Evolutionary conservation across 2,888 invertebrate species (phyloP).

Genomic region (Nemurella pictetii): DNA sequence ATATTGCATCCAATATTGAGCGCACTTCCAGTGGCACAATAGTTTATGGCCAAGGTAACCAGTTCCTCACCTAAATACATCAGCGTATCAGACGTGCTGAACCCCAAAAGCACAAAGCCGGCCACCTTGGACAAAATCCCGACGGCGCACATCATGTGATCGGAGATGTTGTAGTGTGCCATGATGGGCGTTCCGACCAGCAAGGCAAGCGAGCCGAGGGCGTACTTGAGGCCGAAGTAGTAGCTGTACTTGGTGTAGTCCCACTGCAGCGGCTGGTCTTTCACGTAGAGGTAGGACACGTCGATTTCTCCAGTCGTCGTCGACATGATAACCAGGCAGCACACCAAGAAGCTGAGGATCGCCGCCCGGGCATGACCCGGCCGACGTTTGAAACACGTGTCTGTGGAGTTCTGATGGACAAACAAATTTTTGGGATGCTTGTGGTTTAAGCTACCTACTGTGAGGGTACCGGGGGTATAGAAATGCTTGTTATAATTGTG

Average conservation of each 20-base stretch:
- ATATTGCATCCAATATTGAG: no score
- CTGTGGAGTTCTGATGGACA: constrained; percentile 42
- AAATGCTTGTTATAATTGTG: no score
- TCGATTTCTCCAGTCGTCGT: constrained; percentile 44
- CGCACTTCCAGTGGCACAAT: no score
- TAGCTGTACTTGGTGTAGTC: constrained; percentile 49
- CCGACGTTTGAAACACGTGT: constrained; percentile 44
- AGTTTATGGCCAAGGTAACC: no score
- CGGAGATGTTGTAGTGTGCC: constrained; percentile 44
- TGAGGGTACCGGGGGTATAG: no score
- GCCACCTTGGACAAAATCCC: constrained; percentile 51
- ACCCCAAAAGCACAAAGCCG: constrained; percentile 49
- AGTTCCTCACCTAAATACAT: constrained; percentile 50
- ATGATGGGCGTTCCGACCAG: constrained; percentile 48
- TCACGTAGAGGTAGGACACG: constrained; percentile 48
- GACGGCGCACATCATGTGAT: constrained; percentile 49
- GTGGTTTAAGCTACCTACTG: no score
- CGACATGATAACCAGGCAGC: constrained; percentile 46
- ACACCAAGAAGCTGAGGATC: constrained; percentile 44
- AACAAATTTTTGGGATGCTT: no score
- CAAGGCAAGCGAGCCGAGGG: constrained; percentile 36
- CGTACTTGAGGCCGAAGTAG: constrained; percentile 41
- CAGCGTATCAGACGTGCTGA: constrained; percentile 47
- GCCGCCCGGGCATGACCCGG: constrained; percentile 43
- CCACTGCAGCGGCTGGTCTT: constrained; percentile 50